Evolutionary conservation across 2,888 invertebrate species (phyloP), one percentile per base, ranked within the genome.

Genomic region (Pteria penguin): DNA sequence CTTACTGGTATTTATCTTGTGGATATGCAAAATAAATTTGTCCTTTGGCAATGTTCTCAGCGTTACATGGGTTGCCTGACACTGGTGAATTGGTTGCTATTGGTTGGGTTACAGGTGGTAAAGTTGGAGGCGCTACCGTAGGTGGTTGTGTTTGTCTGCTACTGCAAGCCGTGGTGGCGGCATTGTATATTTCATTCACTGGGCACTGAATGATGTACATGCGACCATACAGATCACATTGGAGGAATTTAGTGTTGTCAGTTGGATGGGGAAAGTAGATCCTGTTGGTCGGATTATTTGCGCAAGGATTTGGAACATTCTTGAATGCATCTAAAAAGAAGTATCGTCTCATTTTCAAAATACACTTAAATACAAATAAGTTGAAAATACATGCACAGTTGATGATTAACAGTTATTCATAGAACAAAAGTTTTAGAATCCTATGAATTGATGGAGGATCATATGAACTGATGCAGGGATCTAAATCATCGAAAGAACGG

Each of bases 151-250:
- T 11, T 32, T 8, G 26, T 4, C 24, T 52, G 4, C 32, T 11
- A 11, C 63, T 65, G 57, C 84, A 85, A 3, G 82, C 70, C 4
- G 81, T 78, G 0, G 83, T 82, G 5, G 82, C 80, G 32, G 78
- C 76, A 33, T 80, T 77, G 72, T 84, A 85, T 3, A 75, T 70
- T 27, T 82, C 81, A 5, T 80, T 81, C 0, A 54, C 54, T 11
- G 87, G 87, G 70, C 87, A 87, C 69, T 84, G 83, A 14, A 85
- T 79, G 57, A 86, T 78, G 80, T 81, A 87, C 83, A 87, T 80
- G 22, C 84, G 65, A 14, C 76, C 76, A 31, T 79, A 80, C 5
- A 82, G 55, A 57, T 84, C 87, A 67, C 87, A 87, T 71, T 84
- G 86, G 32, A 87, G 60, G 65, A 84, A 86, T 79, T 84, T 86